Conservation (phyloP, 1,140 invertebrate genomes). For the Solenopsis invicta region DNA sequence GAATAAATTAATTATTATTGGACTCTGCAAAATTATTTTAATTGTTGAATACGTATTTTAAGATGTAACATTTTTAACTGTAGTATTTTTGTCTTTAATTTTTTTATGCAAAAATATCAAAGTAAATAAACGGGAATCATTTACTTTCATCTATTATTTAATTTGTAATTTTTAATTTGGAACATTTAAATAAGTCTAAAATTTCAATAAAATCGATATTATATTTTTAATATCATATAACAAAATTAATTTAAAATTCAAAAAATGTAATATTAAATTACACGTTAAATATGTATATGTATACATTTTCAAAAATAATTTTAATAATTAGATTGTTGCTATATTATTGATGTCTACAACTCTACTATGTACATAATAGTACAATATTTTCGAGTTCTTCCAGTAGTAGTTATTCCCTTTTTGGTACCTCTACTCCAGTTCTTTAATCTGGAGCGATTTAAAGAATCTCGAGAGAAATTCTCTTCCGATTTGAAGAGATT, state of each 20-base stretch:
- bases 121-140: neutral
- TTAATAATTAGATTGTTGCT: conserved; percentile 14
- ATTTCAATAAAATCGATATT: neutral
- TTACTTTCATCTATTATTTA: conserved; percentile 18
- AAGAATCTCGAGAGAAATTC: neutral
- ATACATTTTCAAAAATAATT: neutral
- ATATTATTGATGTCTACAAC: neutral
- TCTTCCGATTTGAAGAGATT: conserved; percentile 3
- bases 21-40: conserved; percentile 1
- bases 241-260: neutral
- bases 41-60: neutral
- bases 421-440: conserved; percentile 13
- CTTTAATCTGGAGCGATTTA: conserved; percentile 27
- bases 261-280: conserved; percentile 7
- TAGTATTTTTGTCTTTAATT: neutral
- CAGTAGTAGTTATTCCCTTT: neutral
- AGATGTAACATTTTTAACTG: neutral
- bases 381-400: conserved; percentile 3
- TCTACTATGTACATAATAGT: conserved; percentile 40
- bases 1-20: neutral
- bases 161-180: neutral
- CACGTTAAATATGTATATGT: neutral
- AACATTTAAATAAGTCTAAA: neutral
- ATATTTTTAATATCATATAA: conserved; percentile 1
- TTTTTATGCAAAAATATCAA: neutral